Conservation (phyloP, 2,888 invertebrate genomes). For the Euphydryas editha region DNA sequence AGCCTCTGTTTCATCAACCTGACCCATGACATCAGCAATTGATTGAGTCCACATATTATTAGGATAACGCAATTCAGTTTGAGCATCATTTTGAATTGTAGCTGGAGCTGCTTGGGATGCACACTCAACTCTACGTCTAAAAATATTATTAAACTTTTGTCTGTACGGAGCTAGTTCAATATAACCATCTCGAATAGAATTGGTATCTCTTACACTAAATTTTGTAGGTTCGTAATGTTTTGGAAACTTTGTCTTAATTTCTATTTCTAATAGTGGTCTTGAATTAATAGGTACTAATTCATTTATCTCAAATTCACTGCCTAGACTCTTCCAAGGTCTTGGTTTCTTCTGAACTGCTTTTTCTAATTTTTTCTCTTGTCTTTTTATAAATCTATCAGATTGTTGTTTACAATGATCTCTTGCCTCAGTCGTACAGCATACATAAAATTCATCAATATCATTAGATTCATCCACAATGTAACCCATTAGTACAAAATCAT, state of each 20-base stretch:
- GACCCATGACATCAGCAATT: constrained; percentile 66
- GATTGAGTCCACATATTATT: constrained; percentile 88
- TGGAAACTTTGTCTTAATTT: constrained; percentile 86
- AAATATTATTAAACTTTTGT: constrained; percentile 82
- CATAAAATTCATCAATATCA: constrained; percentile 87
- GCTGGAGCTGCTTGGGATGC: constrained; percentile 83
- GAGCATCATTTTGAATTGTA: constrained; percentile 77
- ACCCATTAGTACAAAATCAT: constrained; percentile 84
- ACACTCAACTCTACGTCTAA: constrained; percentile 82
- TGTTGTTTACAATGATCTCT: constrained; percentile 80
- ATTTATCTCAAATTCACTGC: constrained; percentile 86
- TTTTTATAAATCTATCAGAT: constrained; percentile 79
- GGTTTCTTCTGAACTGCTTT: constrained; percentile 83
- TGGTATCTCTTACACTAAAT: constrained; percentile 81
- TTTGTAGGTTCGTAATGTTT: constrained; percentile 67
- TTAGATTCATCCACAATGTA: constrained; percentile 86
- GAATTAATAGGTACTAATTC: constrained; percentile 77
- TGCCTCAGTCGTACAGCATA: constrained; percentile 84
- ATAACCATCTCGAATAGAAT: constrained; percentile 86
- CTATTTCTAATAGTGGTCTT: constrained; percentile 86
- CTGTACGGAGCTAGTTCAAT: constrained; percentile 85
- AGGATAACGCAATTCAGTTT: constrained; percentile 87
- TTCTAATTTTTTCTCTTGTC: constrained; percentile 82
- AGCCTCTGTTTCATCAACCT: constrained; percentile 52
- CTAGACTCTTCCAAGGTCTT: constrained; percentile 84